phyloP scores from a whole-genome alignment of 2,888 invertebrate genomes.

The Aphodius sticticus region DNA sequence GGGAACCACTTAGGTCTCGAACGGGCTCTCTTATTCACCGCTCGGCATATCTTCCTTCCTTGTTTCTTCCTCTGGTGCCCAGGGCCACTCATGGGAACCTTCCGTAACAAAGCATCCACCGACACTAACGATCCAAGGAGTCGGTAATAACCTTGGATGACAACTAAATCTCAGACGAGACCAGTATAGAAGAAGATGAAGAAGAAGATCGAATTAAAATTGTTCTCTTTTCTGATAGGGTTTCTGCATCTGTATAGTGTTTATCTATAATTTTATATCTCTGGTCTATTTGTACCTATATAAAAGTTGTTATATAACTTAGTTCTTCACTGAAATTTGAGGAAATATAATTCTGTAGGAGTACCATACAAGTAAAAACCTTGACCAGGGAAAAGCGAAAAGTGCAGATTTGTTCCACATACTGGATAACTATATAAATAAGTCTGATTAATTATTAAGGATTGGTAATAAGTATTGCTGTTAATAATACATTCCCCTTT shows the following conservation, averaged over 20 bases:
- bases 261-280: not conserved
- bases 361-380: too few relatives aligned
- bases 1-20: not conserved
- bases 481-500: too few relatives aligned
- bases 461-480: too few relatives aligned
- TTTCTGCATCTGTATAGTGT: not conserved
- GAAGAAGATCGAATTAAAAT: not conserved
- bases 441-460: too few relatives aligned
- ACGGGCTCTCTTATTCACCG: not conserved
- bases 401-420: too few relatives aligned
- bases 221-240: not conserved
- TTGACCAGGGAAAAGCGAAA: too few relatives aligned
- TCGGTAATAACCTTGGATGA: slow-evolving; percentile 4
- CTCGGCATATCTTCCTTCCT: not conserved
- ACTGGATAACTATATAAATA: too few relatives aligned
- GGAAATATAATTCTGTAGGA: too few relatives aligned
- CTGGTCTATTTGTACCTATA: not conserved
- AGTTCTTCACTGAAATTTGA: too few relatives aligned
- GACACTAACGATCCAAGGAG: slow-evolving; percentile 4
- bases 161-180: not conserved
- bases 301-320: too few relatives aligned
- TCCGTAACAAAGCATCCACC: slow-evolving; percentile 4
- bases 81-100: slow-evolving; percentile 4
- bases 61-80: not conserved
- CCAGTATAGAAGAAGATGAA: not conserved